Evolutionary conservation across 2,888 invertebrate species (phyloP).

Genomic region (Pediacus dermestoides): DNA sequence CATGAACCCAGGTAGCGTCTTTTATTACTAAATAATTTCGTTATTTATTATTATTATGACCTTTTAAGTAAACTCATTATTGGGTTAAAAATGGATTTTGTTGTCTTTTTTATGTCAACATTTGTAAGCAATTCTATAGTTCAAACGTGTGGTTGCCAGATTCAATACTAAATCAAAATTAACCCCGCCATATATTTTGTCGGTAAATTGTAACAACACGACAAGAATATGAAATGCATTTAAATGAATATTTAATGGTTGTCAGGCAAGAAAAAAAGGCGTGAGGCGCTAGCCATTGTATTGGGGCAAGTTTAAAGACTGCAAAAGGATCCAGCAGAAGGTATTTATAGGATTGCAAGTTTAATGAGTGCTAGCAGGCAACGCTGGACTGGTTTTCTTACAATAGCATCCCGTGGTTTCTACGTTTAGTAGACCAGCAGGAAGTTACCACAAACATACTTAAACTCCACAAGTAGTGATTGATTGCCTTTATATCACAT

Average conservation of each 20-base stretch:
- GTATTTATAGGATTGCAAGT: slow-evolving; percentile 36
- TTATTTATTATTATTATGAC: no score
- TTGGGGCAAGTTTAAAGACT: background rate
- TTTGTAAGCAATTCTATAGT: no score
- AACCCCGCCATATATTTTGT: slow-evolving; percentile 1
- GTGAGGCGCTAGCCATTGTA: no score
- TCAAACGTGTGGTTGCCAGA: no score
- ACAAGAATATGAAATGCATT: slow-evolving; percentile 2
- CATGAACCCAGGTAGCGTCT: no score
- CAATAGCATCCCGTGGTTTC: slow-evolving; percentile 38
- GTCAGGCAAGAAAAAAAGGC: slow-evolving; percentile 1
- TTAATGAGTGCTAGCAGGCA: slow-evolving; percentile 29
- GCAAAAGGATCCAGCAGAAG: background rate
- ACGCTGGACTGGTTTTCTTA: slow-evolving; percentile 32
- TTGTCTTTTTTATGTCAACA: no score
- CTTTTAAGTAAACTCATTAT: no score
- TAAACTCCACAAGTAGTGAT: slow-evolving; percentile 34
- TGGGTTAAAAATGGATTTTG: no score
- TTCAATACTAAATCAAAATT: slow-evolving; percentile 2
- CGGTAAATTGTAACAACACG: slow-evolving; percentile 2
- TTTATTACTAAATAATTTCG: no score
- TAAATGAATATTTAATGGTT: no score
- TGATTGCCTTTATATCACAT: slow-evolving; percentile 31
- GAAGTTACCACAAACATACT: slow-evolving; percentile 36
- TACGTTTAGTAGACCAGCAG: slow-evolving; percentile 42